phyloP scores from a whole-genome alignment of 2,888 invertebrate genomes.

The Aphelenchoides bicaudatus region DNA sequence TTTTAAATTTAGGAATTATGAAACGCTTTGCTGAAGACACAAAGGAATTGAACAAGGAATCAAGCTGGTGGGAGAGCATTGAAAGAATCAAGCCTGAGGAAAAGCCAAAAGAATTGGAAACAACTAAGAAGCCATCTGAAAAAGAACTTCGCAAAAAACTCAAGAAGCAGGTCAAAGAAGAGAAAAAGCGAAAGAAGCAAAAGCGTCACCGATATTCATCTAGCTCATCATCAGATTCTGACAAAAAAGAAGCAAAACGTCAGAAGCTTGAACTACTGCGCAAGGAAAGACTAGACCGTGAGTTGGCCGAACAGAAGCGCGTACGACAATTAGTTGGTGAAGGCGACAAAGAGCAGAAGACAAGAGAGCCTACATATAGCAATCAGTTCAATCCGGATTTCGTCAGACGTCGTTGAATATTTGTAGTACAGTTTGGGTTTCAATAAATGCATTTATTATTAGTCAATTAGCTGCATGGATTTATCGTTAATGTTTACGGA shows the following conservation, averaged over 20 bases:
- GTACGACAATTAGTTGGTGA: slow-evolving; percentile 1
- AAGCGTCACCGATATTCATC: neutral
- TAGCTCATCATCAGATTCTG: slow-evolving; percentile 24
- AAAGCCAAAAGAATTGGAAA: slow-evolving; percentile 21
- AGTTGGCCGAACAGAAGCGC: slow-evolving; percentile 72
- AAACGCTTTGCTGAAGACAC: slow-evolving; percentile 81
- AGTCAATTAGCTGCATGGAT: too few species aligned
- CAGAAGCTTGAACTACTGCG: slow-evolving; percentile 70
- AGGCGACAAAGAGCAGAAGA: slow-evolving; percentile 41
- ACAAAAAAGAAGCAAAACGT: slow-evolving; percentile 42
- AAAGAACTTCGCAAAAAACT: slow-evolving; percentile 29
- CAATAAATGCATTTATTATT: slow-evolving; percentile 1
- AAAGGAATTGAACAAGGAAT: slow-evolving; percentile 64
- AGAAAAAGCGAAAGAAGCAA: slow-evolving; percentile 24
- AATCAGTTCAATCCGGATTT: slow-evolving; percentile 86
- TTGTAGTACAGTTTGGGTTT: neutral
- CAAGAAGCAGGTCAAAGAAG: slow-evolving; percentile 22
- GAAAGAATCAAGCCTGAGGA: slow-evolving; percentile 13
- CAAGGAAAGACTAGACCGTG: slow-evolving; percentile 76
- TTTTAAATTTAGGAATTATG: slow-evolving; percentile 67
- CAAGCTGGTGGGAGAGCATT: slow-evolving; percentile 79
- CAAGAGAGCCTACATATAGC: slow-evolving; percentile 82
- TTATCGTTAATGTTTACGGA: too few species aligned
- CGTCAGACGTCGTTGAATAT: slow-evolving; percentile 49
- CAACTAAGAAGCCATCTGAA: slow-evolving; percentile 30